phyloP scores from a whole-genome alignment of 2,113 vertebrate species.

The Festucalex cinctus region DNA sequence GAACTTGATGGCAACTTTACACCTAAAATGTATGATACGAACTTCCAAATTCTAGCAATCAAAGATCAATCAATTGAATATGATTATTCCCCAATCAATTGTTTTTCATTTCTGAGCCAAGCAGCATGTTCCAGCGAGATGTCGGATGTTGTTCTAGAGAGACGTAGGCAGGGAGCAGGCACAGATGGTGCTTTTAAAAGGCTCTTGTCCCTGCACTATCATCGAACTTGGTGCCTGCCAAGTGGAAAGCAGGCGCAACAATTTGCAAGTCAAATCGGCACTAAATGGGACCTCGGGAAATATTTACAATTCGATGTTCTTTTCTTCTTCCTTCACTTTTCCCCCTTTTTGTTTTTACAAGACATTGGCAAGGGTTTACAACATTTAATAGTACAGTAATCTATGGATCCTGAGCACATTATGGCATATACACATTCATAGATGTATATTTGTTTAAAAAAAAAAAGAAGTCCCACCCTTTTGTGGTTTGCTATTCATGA shows the following conservation, averaged over 20 bases:
- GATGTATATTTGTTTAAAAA: too few species aligned
- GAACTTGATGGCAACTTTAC: not conserved
- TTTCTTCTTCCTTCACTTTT: not conserved
- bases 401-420: not conserved
- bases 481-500: too few species aligned
- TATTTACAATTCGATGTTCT: not conserved
- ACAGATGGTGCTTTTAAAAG: not conserved
- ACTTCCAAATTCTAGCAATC: not conserved
- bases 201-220: not conserved
- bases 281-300: slow-evolving; percentile 1
- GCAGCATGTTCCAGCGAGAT: too few species aligned
- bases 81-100: not conserved
- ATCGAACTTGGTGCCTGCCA: slow-evolving; percentile 7
- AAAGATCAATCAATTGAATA: not conserved
- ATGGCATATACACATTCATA: too few species aligned
- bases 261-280: slow-evolving; percentile 21
- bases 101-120: too few species aligned
- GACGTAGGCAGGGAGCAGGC: not conserved
- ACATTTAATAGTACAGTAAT: not conserved
- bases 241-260: not conserved
- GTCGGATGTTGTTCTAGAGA: not conserved
- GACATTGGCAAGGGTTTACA: not conserved
- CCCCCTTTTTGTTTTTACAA: not conserved
- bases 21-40: not conserved
- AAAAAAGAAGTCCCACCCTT: too few species aligned